A percentile compares a stretch with the other conserved stretches of the same genome.
phyloP scores from a whole-genome alignment of 1,140 invertebrate species.

The Stegodyphus dumicola region DNA sequence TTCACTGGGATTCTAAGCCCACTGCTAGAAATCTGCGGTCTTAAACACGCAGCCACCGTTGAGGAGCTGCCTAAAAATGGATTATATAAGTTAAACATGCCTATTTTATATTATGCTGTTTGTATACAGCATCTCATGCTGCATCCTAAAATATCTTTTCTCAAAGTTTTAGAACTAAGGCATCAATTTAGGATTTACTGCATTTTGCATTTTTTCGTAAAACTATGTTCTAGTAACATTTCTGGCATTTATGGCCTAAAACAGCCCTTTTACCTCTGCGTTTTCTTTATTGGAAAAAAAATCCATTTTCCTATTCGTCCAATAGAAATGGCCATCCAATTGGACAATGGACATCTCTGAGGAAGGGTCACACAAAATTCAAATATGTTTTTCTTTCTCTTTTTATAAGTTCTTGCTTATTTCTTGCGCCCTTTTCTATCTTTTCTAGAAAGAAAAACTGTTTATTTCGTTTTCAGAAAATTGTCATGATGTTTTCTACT shows the following conservation, averaged over 20 bases:
- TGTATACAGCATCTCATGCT: too few relatives aligned
- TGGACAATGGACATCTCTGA: conserved; percentile 6
- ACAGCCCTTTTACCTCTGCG: too few relatives aligned
- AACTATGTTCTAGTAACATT: too few relatives aligned
- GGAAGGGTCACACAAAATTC: conserved; percentile 2
- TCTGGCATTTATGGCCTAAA: too few relatives aligned
- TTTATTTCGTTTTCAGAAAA: conserved; percentile 8
- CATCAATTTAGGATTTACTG: not conserved
- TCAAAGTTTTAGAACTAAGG: not conserved
- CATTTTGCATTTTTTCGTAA: too few relatives aligned
- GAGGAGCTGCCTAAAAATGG: too few relatives aligned
- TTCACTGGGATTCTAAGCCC: too few relatives aligned
- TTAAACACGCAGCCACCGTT: too few relatives aligned
- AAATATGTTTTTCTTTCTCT: conserved; percentile 1
- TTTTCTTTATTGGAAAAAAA: not conserved
- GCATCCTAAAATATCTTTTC: too few relatives aligned
- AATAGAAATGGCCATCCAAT: not conserved
- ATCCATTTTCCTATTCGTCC: not conserved
- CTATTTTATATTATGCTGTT: too few relatives aligned
- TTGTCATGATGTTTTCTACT: conserved; percentile 2
- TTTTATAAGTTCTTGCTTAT: not conserved
- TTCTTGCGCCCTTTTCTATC: not conserved
- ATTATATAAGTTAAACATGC: too few relatives aligned
- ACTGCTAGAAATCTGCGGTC: too few relatives aligned
- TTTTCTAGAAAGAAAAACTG: not conserved